These are phyloP conservation scores for Nasonia longicornis DNA, from an alignment of 1,140 invertebrate species.

Conservation along the genomic window DNA sequence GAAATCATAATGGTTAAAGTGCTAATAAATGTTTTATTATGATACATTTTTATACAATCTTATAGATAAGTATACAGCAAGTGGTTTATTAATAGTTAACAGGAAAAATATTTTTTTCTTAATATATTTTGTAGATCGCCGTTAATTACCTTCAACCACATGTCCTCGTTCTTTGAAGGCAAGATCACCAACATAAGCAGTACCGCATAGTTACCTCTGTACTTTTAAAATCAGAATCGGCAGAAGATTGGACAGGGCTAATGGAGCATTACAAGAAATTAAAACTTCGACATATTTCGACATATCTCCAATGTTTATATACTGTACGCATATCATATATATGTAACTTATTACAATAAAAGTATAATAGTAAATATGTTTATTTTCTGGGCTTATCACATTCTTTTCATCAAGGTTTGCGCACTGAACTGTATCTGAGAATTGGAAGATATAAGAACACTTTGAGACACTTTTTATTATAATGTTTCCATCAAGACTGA, in stretches of 20 bases:
- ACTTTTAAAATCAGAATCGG: constrained; percentile 83
- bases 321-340: background rate
- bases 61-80: constrained; percentile 3
- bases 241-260: constrained; percentile 85
- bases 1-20: constrained; percentile 46
- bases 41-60: background rate
- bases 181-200: constrained; percentile 78
- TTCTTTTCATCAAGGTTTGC: too few relatives aligned
- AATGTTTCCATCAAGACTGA: constrained; percentile 43
- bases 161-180: constrained; percentile 57
- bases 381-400: too few relatives aligned
- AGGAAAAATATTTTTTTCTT: constrained; percentile 15
- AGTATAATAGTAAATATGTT: too few relatives aligned
- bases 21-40: background rate
- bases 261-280: background rate
- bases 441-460: too few relatives aligned
- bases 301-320: background rate
- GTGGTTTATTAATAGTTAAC: constrained; percentile 6
- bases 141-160: constrained; percentile 56
- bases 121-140: background rate
- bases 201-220: constrained; percentile 78
- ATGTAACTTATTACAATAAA: too few relatives aligned
- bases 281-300: constrained; percentile 1
- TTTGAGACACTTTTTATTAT: too few relatives aligned
- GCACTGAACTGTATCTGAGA: too few relatives aligned